Conservation (phyloP, 1,140 invertebrate genomes). For the Lithobius niger region DNA sequence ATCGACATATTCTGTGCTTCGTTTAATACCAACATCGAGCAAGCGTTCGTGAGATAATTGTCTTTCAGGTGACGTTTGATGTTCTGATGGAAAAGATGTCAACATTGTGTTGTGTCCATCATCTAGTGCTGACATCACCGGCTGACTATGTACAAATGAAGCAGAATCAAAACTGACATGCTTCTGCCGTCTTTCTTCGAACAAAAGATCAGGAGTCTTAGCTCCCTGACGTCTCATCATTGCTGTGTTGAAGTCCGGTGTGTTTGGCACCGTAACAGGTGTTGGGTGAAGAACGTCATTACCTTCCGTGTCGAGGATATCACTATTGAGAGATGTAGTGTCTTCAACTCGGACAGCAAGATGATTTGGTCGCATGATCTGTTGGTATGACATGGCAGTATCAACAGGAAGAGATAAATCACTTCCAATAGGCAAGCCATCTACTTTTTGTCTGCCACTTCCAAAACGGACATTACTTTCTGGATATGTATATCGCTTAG, state of each 20-base stretch:
- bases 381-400: not conserved
- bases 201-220: conserved; percentile 13
- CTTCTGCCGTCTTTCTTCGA: conserved; percentile 39
- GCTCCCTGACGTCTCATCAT: conserved; percentile 9
- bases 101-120: not conserved
- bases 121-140: not conserved
- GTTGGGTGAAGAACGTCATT: not conserved
- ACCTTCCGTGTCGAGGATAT: not conserved
- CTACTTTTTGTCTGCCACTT: not conserved
- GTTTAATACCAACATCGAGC: conserved; percentile 34
- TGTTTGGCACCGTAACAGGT: conserved; percentile 20
- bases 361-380: conserved; percentile 14
- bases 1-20: not conserved
- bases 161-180: conserved; percentile 71
- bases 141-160: conserved; percentile 13
- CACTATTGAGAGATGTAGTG: not conserved
- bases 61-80: conserved; percentile 16
- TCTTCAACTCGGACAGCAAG: conserved; percentile 11
- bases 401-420: not conserved
- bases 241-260: conserved; percentile 21
- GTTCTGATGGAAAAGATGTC: not conserved
- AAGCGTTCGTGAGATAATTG: conserved; percentile 54
- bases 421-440: not conserved
- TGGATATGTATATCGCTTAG: not conserved
- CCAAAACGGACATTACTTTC: not conserved